Percentiles rank a stretch among this genome's conserved stretches.
phyloP scores from a whole-genome alignment of 2,797 vertebrate species.

The Margarornis squamiger region DNA sequence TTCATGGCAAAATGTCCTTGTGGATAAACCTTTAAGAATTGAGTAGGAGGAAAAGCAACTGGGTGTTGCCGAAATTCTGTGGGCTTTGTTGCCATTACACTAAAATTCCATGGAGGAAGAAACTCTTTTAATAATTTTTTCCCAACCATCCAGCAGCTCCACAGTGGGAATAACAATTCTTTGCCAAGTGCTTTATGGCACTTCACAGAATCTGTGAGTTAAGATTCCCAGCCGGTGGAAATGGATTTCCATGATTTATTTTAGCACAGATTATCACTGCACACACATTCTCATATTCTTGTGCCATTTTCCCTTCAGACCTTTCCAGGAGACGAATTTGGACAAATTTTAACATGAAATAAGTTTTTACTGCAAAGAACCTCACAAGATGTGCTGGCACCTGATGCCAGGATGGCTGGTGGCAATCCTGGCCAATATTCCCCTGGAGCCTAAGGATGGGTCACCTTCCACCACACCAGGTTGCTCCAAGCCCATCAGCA shows the following conservation, averaged over 20 bases:
- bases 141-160: background rate
- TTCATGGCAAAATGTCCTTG: background rate
- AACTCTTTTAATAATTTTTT: background rate
- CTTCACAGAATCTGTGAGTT: background rate
- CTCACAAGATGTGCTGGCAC: background rate
- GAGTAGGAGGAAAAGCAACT: background rate
- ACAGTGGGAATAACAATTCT: background rate
- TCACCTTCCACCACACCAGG: background rate
- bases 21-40: background rate
- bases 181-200: background rate
- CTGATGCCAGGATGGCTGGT: background rate
- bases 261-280: background rate
- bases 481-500: background rate
- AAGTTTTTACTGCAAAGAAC: background rate
- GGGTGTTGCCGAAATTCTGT: background rate
- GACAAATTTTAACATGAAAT: background rate
- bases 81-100: background rate
- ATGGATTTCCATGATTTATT: slow-evolving; percentile 12
- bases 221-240: background rate
- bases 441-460: background rate
- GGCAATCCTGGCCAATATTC: background rate
- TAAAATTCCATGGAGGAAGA: background rate
- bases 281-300: background rate
- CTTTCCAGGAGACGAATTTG: background rate
- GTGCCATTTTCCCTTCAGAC: slow-evolving; percentile 1